Evolutionary conservation across 1,140 invertebrate species (phyloP).

Genomic region (Maniola jurtina): DNA sequence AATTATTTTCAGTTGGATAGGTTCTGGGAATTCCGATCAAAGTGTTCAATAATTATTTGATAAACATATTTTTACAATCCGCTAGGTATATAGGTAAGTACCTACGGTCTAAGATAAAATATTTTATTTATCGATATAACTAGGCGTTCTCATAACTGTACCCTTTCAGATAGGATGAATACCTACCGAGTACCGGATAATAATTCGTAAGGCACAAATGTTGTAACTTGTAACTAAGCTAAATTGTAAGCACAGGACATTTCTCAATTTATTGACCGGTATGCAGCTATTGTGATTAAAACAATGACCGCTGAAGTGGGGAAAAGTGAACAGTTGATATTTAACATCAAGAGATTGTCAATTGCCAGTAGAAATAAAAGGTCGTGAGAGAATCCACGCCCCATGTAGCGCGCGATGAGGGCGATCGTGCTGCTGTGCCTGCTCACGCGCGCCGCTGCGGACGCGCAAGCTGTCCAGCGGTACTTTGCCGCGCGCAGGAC

Average conservation of each 20-base stretch:
- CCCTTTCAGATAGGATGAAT: no score
- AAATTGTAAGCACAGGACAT: slow-evolving; percentile 43
- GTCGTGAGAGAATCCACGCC: slow-evolving; percentile 35
- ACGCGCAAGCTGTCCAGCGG: slow-evolving; percentile 37
- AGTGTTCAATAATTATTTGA: no score
- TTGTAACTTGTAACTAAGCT: no score
- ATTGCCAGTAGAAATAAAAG: slow-evolving; percentile 46
- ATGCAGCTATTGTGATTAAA: slow-evolving; percentile 50
- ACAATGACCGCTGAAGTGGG: slow-evolving; percentile 47
- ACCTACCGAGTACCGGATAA: no score
- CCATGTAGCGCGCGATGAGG: slow-evolving; percentile 44
- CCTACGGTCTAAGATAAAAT: no score
- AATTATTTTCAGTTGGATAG: no score
- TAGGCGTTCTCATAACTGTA: no score
- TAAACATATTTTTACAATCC: no score
- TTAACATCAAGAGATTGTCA: slow-evolving; percentile 45
- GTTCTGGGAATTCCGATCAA: no score
- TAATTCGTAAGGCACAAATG: no score
- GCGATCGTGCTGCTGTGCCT: slow-evolving; percentile 42
- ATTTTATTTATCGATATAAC: no score
- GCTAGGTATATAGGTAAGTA: no score
- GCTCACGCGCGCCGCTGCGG: slow-evolving; percentile 31
- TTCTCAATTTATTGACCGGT: slow-evolving; percentile 43
- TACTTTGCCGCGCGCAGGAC: slow-evolving; percentile 38
- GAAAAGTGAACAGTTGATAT: slow-evolving; percentile 60